phyloP scores from a whole-genome alignment of 2,888 invertebrate species.

The Mycogona germanica region DNA sequence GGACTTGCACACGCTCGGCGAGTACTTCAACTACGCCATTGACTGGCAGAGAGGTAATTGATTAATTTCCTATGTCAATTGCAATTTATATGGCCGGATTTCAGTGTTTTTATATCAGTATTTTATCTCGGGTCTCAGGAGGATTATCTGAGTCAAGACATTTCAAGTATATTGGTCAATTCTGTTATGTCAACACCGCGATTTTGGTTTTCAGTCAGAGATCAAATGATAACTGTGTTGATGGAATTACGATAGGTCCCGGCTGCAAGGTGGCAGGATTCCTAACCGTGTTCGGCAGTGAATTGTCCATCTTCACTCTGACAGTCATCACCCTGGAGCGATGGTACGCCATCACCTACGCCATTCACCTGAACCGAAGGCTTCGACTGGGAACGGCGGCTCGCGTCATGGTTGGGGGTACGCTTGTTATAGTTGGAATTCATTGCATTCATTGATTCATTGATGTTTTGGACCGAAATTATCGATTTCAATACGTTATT shows the following conservation, averaged over 20 bases:
- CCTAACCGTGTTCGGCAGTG: constrained; percentile 72
- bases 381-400: constrained; percentile 59
- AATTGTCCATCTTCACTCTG: constrained; percentile 74
- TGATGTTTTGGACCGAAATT: too few relatives aligned
- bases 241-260: too few relatives aligned
- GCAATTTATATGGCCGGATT: too few relatives aligned
- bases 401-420: constrained; percentile 58
- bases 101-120: too few relatives aligned
- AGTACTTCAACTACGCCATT: constrained; percentile 80
- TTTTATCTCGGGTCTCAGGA: too few relatives aligned
- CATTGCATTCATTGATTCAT: too few relatives aligned
- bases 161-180: too few relatives aligned
- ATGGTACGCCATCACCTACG: constrained; percentile 56
- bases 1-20: constrained; percentile 69
- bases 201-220: background rate
- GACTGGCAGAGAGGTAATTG: constrained; percentile 69
- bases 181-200: too few relatives aligned
- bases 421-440: too few relatives aligned
- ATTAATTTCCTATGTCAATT: background rate
- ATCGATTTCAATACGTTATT: too few relatives aligned
- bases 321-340: constrained; percentile 75
- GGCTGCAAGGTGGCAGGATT: constrained; percentile 82
- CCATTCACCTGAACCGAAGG: constrained; percentile 66
- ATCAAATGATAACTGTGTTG: too few relatives aligned
- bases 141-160: too few relatives aligned